phyloP scores from a whole-genome alignment of 2,888 invertebrate species.

The Prostheceraeus crozeri region DNA sequence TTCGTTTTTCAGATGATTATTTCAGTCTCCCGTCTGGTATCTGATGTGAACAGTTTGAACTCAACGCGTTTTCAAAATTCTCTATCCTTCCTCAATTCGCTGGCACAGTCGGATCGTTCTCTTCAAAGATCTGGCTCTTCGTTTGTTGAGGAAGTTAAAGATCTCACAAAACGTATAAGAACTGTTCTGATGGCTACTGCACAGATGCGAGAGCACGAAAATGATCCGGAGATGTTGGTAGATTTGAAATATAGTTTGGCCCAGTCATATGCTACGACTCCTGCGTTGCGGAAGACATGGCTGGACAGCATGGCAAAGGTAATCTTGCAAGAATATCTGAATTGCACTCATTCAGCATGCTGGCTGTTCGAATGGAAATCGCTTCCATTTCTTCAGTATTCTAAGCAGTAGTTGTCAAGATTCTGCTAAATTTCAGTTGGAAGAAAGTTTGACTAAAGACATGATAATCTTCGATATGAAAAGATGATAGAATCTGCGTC shows the following conservation, averaged over 20 bases:
- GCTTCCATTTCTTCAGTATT: too few relatives aligned
- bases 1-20: slow-evolving; percentile 86
- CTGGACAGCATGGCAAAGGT: slow-evolving; percentile 70
- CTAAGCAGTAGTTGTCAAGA: too few relatives aligned
- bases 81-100: slow-evolving; percentile 72
- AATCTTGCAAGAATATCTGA: too few relatives aligned
- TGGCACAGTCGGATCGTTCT: slow-evolving; percentile 33
- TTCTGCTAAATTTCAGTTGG: too few relatives aligned
- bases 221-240: slow-evolving; percentile 82
- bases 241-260: slow-evolving; percentile 84
- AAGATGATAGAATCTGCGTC: too few relatives aligned
- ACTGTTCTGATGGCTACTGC: slow-evolving; percentile 90
- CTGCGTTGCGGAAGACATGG: slow-evolving; percentile 84
- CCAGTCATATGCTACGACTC: slow-evolving; percentile 79
- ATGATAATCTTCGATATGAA: too few relatives aligned
- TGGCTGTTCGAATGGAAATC: too few relatives aligned
- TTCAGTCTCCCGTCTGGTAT: slow-evolving; percentile 84
- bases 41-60: slow-evolving; percentile 81
- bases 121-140: slow-evolving; percentile 1
- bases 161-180: slow-evolving; percentile 80
- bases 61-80: slow-evolving; percentile 90
- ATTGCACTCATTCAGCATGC: too few relatives aligned
- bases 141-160: slow-evolving; percentile 74
- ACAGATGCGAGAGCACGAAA: slow-evolving; percentile 77
- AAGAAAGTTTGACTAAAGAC: too few relatives aligned